Base-by-base conservation (phyloP, 2,797 vertebrate species). In the Ctenochaetus hawaiiensis region DNA sequence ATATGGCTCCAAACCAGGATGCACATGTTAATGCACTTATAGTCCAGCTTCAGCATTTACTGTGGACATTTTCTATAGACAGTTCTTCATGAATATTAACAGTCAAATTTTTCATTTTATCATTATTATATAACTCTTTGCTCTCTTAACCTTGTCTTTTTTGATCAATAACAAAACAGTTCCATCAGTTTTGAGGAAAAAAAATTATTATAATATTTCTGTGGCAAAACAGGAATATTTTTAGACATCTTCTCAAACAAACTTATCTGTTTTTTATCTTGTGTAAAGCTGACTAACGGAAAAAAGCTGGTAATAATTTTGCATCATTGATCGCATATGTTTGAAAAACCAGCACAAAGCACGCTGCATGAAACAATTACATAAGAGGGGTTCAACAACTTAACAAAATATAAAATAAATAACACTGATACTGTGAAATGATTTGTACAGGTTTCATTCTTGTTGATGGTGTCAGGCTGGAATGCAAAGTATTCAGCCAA, bases 401-500 rank as follows among this genome's bases (percentile, higher is more conserved):
- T 61, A 72, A 75, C 51, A 65, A 58, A 67, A 74, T 16, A 41
- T 73, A 81, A 61, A 65, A 43, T 49, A 74, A 64, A 72, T 62
- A 78, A 78, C 70, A 75, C 75, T 80, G 53, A 65, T 56, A 14
- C 65, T 73, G 66, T 77, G 53, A 85, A 75, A 69, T 59, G 77
- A 79, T 74, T 76, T 62, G 63, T 52, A 20, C 0, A 71, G 39
- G 60, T 75, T 63, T 78, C 22, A 22, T 41, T 48, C n/a, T 18
- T 69, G 66, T 75, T 77, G 65, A 81, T 84, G 63, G 74, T 75
- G 86, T 83, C 56, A 13, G 34, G 49, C 74, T 76, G 77, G 76
- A 87, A 92, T 87, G 70, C 85, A 47, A 89, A 83, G 65, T 84
- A 59, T 85, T 83, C 72, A 68, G 65, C 67, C 41, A 2, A 5